Conservation (phyloP, 2,888 invertebrate species). For the Luffia ferchaultella region DNA sequence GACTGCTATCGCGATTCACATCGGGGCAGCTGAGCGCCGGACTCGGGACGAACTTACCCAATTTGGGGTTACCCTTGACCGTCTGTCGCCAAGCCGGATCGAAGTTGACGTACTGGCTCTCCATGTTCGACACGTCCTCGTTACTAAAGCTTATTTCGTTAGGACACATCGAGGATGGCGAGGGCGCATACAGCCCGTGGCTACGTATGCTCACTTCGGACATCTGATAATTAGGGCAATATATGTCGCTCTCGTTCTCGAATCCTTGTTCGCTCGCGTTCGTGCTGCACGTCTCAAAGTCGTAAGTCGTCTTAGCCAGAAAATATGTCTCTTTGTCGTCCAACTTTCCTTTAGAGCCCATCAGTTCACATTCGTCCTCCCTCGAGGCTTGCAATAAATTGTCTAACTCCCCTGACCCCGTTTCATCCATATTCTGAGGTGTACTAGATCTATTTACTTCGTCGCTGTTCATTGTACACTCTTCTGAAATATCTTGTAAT, state of each 20-base stretch:
- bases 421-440: constrained; percentile 32
- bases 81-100: constrained; percentile 63
- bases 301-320: constrained; percentile 48
- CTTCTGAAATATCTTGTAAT: constrained; percentile 53
- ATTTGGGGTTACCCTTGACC: constrained; percentile 44
- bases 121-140: constrained; percentile 54
- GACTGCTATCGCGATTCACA: constrained; percentile 45
- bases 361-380: constrained; percentile 8
- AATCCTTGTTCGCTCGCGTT: constrained; percentile 56
- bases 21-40: constrained; percentile 55
- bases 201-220: constrained; percentile 72
- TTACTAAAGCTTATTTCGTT: constrained; percentile 59
- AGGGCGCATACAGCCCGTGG: constrained; percentile 70
- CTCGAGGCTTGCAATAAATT: constrained; percentile 32
- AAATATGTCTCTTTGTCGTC: constrained; percentile 49
- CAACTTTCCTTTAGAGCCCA: constrained; percentile 39
- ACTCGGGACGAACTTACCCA: constrained; percentile 48
- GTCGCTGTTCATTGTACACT: constrained; percentile 54
- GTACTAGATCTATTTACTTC: constrained; percentile 40
- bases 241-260: constrained; percentile 69
- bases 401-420: constrained; percentile 32
- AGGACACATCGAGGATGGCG: constrained; percentile 61
- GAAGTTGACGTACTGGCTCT: constrained; percentile 64
- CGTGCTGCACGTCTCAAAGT: constrained; percentile 53
- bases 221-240: constrained; percentile 68